phyloP scores from a whole-genome alignment of 2,113 vertebrate genomes.

The Coreoperca whiteheadi region DNA sequence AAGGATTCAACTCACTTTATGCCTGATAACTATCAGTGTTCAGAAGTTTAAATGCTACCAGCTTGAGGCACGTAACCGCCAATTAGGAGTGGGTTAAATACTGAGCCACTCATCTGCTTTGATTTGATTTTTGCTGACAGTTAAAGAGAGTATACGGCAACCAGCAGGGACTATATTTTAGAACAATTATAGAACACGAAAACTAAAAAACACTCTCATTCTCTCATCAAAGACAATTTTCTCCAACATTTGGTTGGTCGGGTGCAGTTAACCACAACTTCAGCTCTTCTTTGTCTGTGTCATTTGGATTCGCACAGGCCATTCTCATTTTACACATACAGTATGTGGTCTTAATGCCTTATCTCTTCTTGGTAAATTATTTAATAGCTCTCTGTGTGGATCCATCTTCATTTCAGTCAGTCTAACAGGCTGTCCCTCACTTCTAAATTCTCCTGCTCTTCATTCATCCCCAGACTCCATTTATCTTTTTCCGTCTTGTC shows the following conservation, averaged over 20 bases:
- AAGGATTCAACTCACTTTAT: neutral
- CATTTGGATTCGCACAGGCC: neutral
- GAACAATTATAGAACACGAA: neutral
- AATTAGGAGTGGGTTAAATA: constrained; percentile 11
- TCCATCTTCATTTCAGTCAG: constrained; percentile 34
- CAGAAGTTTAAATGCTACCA: constrained; percentile 1
- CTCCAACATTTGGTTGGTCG: neutral
- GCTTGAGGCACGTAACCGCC: neutral
- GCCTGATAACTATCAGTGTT: constrained; percentile 1
- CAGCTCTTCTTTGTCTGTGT: neutral
- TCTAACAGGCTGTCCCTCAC: constrained; percentile 6
- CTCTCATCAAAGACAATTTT: neutral
- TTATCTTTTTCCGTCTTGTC: constrained; percentile 21
- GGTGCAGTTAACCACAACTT: neutral
- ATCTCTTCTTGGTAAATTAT: constrained; percentile 35
- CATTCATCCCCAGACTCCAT: constrained; percentile 40
- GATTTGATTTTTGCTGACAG: constrained; percentile 8
- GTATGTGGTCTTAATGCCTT: constrained; percentile 13
- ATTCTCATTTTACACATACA: neutral
- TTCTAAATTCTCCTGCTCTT: constrained; percentile 16
- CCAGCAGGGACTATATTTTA: neutral
- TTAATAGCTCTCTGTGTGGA: neutral
- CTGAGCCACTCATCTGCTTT: neutral
- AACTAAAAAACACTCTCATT: neutral
- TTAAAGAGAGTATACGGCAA: neutral